Base-by-base conservation (phyloP, 2,888 invertebrate genomes). In the Ochlodes sylvanus region DNA sequence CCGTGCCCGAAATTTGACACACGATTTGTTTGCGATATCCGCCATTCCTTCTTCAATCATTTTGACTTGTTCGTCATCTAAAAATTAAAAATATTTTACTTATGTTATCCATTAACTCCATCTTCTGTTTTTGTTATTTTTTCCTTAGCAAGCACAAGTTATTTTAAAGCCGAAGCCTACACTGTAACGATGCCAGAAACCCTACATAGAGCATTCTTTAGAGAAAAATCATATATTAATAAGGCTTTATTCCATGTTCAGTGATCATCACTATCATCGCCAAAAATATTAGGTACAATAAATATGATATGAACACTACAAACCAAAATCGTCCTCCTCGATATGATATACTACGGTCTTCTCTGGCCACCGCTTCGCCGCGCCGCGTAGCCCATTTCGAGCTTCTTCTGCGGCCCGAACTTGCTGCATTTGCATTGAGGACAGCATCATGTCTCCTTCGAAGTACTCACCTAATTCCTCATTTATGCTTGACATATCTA, bases 361-460 rank as follows among this genome's bases (percentile, higher is more conserved):
- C 19, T 90, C 82, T 0, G 94, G 93, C 94, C 94, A 94, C 15
- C 92, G 84, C 68, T 86, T 89, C 12, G 86, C 77, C 1, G 76
- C 85, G n/a, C 84, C 83, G 19, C 81, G 79, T 2, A 94, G 73
- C 0, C 94, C 94, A 71, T 94, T 94, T 17, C 94, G 87, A 2
- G 76, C 77, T 10, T 77, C 70, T 52, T 74, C 71, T 0, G 86
- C 88, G 1, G 77, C 72, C 1, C 73, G 73, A 7, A 90, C 77
- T 0, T 84, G 88, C 64, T 75, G 69, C 68, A 75, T 76, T 72
- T 93, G 93, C 19, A 69, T 64, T 10, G 77, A 70, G 7, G 84
- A 85, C 63, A 94, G 72, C 60, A 94, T 5, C 83, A 94, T 94
- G 68, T 94, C 94, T 2, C 94, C 94, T 78, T 94, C 94, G 71